These are phyloP conservation scores for Pyrochroa serraticornis DNA, from an alignment of 2,888 invertebrate genomes.

Conservation along the genomic window DNA sequence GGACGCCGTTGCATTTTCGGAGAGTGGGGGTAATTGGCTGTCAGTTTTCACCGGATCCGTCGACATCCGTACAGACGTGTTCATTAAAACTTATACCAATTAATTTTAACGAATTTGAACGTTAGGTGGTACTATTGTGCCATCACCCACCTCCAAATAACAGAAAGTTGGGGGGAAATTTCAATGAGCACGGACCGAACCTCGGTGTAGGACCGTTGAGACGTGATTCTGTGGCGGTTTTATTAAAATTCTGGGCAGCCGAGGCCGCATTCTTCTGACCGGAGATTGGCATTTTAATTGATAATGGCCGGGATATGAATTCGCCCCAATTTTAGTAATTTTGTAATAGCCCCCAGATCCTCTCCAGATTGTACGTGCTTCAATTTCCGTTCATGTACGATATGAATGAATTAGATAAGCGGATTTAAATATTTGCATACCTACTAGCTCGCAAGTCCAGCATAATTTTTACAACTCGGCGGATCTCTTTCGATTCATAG, in stretches of 20 bases:
- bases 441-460: no score
- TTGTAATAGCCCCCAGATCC: conserved; percentile 36
- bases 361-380: conserved; percentile 32
- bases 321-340: conserved; percentile 24
- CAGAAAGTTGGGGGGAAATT: no score
- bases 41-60: conserved; percentile 48
- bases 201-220: conserved; percentile 3
- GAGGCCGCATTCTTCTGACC: conserved; percentile 34
- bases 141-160: no score
- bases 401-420: conserved; percentile 12
- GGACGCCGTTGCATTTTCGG: conserved; percentile 23
- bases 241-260: conserved; percentile 21
- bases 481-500: no score
- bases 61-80: conserved; percentile 48
- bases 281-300: conserved; percentile 48
- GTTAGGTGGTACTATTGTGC: conserved; percentile 1
- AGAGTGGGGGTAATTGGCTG: conserved; percentile 51
- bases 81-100: conserved; percentile 57
- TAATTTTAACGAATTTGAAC: conserved; percentile 54
- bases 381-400: conserved; percentile 35
- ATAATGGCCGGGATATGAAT: conserved; percentile 37
- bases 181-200: background rate
- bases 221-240: conserved; percentile 22
- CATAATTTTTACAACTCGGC: no score
- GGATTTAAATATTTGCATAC: no score